phyloP scores from a whole-genome alignment of 2,113 vertebrate genomes.

The Shinisaurus crocodilurus region DNA sequence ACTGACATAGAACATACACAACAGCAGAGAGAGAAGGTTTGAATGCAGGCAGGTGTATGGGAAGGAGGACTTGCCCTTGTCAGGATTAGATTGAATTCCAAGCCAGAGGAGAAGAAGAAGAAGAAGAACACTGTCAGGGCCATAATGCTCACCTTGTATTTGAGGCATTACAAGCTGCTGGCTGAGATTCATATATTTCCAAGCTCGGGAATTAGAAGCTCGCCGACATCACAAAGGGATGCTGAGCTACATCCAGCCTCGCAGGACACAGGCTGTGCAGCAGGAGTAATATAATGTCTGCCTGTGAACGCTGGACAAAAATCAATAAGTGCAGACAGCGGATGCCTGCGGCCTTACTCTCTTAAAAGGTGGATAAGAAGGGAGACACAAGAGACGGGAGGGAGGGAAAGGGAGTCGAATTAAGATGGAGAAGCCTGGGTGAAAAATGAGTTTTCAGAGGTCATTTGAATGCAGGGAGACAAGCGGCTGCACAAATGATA shows the following conservation, averaged over 20 bases:
- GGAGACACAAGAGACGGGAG: neutral
- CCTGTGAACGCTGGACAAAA: neutral
- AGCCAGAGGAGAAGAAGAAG: no score
- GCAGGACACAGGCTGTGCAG: neutral
- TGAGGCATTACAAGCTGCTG: neutral
- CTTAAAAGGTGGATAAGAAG: neutral
- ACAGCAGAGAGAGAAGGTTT: no score
- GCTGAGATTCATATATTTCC: neutral
- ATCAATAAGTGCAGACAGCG: neutral
- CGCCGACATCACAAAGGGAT: neutral
- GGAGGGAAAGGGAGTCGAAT: neutral
- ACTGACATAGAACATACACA: no score
- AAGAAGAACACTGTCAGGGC: no score
- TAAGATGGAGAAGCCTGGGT: neutral
- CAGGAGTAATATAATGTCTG: neutral
- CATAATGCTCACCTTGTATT: neutral
- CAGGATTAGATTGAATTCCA: no score
- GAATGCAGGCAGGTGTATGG: no score
- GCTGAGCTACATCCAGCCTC: neutral
- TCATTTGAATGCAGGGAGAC: slow-evolving; percentile 18
- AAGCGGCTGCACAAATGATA: neutral
- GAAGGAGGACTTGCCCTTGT: no score
- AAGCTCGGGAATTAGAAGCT: neutral
- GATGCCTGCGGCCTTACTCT: neutral
- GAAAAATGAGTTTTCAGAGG: no score